These are phyloP conservation scores for Heteromurus nitidus DNA, from an alignment of 2,888 invertebrate genomes.

Conservation along the genomic window DNA sequence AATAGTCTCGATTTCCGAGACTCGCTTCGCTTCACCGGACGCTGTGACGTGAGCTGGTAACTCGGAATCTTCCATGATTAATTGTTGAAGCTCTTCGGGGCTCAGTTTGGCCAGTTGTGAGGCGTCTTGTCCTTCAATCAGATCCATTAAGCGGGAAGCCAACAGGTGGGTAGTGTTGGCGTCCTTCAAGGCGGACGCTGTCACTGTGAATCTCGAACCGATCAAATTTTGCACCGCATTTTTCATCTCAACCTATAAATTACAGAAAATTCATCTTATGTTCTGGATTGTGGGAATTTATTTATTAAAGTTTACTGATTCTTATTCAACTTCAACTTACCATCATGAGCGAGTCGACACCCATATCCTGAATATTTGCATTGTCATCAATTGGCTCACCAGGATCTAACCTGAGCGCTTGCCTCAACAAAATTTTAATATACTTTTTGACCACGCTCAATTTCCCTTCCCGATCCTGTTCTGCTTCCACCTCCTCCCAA, in stretches of 20 bases:
- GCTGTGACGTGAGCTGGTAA: conserved; percentile 25
- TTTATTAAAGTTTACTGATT: not conserved
- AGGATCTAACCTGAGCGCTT: conserved; percentile 50
- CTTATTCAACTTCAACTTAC: conserved; percentile 23
- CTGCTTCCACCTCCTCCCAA: conserved; percentile 64
- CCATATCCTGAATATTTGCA: conserved; percentile 66
- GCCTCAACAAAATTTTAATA: conserved; percentile 48
- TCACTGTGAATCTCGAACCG: conserved; percentile 46
- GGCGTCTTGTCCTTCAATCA: conserved; percentile 40
- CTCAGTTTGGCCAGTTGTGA: conserved; percentile 26
- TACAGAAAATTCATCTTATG: not conserved
- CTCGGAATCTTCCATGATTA: conserved; percentile 39
- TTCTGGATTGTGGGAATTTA: not conserved
- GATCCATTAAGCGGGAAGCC: conserved; percentile 35
- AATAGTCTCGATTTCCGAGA: conserved; percentile 60
- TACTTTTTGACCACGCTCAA: conserved; percentile 47
- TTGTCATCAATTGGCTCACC: conserved; percentile 65
- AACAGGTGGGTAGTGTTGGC: conserved; percentile 40
- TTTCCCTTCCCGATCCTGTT: conserved; percentile 41
- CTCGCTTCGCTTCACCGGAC: conserved; percentile 6
- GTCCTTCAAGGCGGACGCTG: conserved; percentile 48
- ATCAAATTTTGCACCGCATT: conserved; percentile 57
- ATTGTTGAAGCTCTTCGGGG: conserved; percentile 44
- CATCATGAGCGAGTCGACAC: conserved; percentile 68
- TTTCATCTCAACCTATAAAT: conserved; percentile 41